A percentile compares a stretch with the other conserved stretches of the same genome.
phyloP scores from a whole-genome alignment of 2,797 vertebrate genomes.

The Anniella stebbinsi region DNA sequence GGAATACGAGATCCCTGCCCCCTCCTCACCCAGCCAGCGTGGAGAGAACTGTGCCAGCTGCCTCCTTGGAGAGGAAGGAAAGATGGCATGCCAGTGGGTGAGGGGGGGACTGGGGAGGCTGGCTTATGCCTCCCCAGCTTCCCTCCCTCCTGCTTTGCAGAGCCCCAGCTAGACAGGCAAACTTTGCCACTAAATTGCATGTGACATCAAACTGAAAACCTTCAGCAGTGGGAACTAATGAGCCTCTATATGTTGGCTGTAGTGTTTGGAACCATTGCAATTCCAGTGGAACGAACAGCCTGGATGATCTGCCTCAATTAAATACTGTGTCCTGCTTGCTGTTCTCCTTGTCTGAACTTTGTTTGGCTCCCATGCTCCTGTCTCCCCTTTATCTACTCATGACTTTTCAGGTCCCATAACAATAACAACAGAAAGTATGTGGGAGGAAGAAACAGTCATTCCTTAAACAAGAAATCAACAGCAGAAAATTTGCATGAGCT shows the following conservation, averaged over 20 bases:
- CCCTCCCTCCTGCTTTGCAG: too few relatives aligned
- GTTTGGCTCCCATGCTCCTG: background rate
- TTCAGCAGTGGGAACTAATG: constrained; percentile 24
- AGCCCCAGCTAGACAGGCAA: too few relatives aligned
- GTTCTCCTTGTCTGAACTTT: constrained; percentile 31
- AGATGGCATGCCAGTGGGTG: too few relatives aligned
- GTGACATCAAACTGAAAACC: constrained; percentile 46
- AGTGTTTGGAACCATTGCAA: constrained; percentile 20
- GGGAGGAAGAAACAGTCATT: background rate
- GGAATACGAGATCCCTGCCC: too few relatives aligned
- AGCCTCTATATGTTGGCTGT: background rate
- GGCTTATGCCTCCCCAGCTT: too few relatives aligned
- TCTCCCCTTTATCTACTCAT: constrained; percentile 23
- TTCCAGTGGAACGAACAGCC: background rate
- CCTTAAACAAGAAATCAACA: background rate
- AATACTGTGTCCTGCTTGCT: constrained; percentile 27
- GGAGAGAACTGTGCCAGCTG: too few relatives aligned
- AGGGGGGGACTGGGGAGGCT: too few relatives aligned
- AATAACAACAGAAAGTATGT: background rate
- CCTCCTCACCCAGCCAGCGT: too few relatives aligned
- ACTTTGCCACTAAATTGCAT: constrained; percentile 3
- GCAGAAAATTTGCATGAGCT: background rate
- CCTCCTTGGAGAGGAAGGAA: too few relatives aligned
- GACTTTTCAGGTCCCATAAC: background rate
- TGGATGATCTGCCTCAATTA: constrained; percentile 39